A percentile compares a stretch with the other conserved stretches of the same genome.
These are phyloP conservation scores for Misgurnus anguillicaudatus DNA, from an alignment of 2,113 vertebrate genomes.

Conservation along the genomic window DNA sequence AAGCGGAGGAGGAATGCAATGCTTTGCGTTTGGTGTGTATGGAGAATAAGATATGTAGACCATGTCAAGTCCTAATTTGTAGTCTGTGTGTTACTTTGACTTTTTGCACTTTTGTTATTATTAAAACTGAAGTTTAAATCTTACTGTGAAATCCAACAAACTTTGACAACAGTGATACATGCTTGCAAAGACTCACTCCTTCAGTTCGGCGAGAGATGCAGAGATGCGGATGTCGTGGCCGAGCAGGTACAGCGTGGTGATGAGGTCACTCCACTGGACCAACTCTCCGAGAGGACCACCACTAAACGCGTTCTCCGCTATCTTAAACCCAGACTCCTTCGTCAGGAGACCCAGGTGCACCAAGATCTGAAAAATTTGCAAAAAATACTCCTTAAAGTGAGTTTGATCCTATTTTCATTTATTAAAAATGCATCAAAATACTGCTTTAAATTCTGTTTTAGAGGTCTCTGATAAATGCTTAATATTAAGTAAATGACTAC, in stretches of 20 bases:
- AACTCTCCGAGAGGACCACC: constrained; percentile 96
- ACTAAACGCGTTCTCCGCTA: constrained; percentile 98
- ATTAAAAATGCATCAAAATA: neutral
- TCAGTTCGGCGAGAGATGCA: constrained; percentile 95
- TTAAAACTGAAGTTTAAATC: no score
- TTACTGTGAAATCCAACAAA: no score
- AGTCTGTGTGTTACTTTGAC: no score
- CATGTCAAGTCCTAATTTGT: no score
- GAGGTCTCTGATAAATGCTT: no score
- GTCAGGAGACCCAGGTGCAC: constrained; percentile 96
- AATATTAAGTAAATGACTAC: neutral
- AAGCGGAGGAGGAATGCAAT: no score
- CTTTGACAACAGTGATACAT: no score
- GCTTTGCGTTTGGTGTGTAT: no score
- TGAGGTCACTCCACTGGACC: constrained; percentile 99
- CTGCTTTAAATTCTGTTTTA: no score
- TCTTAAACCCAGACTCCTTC: constrained; percentile 99
- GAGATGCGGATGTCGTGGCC: constrained; percentile 97
- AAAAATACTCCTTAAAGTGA: neutral
- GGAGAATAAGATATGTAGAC: no score
- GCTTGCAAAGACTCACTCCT: constrained; percentile 84
- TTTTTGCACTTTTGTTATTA: no score
- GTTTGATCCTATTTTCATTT: no score
- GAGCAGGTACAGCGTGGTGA: constrained; percentile 96
- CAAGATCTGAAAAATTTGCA: constrained; percentile 79